Base-by-base conservation (phyloP, 2,797 vertebrate genomes). In the Kryptopterus vitreolus region DNA sequence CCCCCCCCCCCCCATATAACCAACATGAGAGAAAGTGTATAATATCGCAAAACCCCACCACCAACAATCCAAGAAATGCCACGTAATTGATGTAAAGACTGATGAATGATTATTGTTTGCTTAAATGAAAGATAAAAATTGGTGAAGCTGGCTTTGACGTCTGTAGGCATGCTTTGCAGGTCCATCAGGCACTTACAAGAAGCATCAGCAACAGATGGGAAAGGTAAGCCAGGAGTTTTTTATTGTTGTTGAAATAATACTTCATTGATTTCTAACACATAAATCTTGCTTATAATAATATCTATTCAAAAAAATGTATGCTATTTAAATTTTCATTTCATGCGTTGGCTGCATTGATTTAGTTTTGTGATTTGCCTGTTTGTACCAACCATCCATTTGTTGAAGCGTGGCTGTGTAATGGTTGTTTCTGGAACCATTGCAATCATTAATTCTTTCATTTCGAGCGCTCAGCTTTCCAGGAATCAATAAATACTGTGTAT, bases 121-220 rank as follows among this genome's bases (percentile, higher is more conserved):
- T 43, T 43, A 4, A 66, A 24, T 43, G 15, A 12, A n/a, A 65
- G 62, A 2, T 43, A n/a, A 11, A 50, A 11, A 50, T 29, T 20
- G 3, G 11, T 50, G 24, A 48, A 10, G 29, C 15, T 68, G 24
- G 4, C 35, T 77, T 63, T 81, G 59, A 74, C 3, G 52, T 26
- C 16, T 58, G 1, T 78, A 7, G 63, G 52, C 78, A 55, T 78
- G 62, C 81, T 70, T 87, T 75, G 75, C 83, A 96, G 95, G 95
- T 96, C 95, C 70, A 95, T 96, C 86, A 93, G 95, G 85, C 95
- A 96, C 86, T 93, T 96, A 84, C 95, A 96, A 85, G 95, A 96
- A 87, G 94, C 94, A 1, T 96, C 95, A 57, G 93, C 94, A n/a
- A 96, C 95, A 80, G 95, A 96, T 85, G 95, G 95, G 48, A 96